Evolutionary conservation across 2,797 vertebrate genomes (phyloP), one percentile per base, ranked within the genome.

Genomic region (Scarus forsteni): DNA sequence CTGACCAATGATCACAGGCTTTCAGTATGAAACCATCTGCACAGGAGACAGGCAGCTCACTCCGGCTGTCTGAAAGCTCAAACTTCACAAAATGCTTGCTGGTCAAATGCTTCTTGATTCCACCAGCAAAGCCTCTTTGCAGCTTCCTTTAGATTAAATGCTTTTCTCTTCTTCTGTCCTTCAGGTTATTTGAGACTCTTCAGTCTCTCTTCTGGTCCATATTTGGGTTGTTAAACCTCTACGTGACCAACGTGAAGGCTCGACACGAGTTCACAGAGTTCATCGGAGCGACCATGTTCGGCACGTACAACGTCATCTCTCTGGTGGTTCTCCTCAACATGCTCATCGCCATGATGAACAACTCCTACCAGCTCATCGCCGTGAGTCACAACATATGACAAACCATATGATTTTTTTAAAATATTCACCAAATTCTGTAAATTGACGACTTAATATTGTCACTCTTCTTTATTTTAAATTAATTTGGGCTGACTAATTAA

Each of bases 331-430:
- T 97, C 75, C 96, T 99, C 80, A 99, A 99, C 93, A 99, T 99
- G 97, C 95, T 99, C 62, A 99, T 99, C 45, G 98, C 98, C 88
- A 99, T 99, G 98, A 99, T 99, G 98, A 99, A 99, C 95, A 99
- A 99, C 92, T 99, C 98, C 62, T 99, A 99, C 90, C 97, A 99
- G 80, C 96, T 98, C 73, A 99, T 99, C 58, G 97, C 97, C 0
- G 97, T 98, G 88, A 97, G 97, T 68, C 38, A 2, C 34, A 1
- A 45, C 8, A n/a, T 8, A 19, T 6, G 10, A 46, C 14, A 46
- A 1, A n/a, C 6, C 15, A 7, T 27, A 27, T 4, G 2, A 27
- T 2, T 27, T 27, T 27, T 27, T 27, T 4, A 27, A 27, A 2
- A 2, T 27, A 27, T 27, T 27, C 27, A 27, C 27, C 27, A 27